Evolutionary conservation across 1,140 invertebrate genomes (phyloP).

Genomic region (Cydia fagiglandana): DNA sequence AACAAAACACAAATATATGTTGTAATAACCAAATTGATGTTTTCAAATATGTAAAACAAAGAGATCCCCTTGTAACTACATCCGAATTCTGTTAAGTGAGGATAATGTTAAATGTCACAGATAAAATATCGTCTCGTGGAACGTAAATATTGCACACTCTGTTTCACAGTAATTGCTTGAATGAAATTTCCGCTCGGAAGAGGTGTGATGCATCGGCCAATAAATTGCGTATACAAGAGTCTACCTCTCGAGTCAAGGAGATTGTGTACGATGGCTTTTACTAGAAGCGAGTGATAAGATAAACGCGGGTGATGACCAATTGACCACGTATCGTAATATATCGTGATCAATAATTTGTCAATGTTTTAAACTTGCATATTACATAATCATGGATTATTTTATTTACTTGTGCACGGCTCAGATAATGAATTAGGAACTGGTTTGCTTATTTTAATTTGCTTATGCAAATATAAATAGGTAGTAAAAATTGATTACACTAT

Average conservation of each 20-base stretch:
- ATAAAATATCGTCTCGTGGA: conserved; percentile 7
- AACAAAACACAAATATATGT: too few species aligned
- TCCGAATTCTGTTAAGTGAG: not conserved
- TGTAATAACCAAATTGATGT: not conserved
- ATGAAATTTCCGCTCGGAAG: conserved; percentile 44
- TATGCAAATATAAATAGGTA: too few species aligned
- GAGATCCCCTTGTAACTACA: not conserved
- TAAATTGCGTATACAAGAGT: conserved; percentile 54
- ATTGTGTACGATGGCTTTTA: conserved; percentile 30
- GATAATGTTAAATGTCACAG: conserved; percentile 12
- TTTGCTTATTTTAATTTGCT: too few species aligned
- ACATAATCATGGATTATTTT: too few species aligned
- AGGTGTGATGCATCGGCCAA: conserved; percentile 48
- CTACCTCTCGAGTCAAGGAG: conserved; percentile 48
- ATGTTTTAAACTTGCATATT: not conserved
- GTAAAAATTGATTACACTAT: too few species aligned
- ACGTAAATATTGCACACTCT: conserved; percentile 29
- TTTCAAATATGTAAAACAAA: conserved; percentile 9
- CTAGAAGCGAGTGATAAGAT: not conserved
- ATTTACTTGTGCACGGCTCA: too few species aligned
- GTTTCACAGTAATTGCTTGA: conserved; percentile 40
- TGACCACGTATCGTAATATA: not conserved
- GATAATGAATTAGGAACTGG: too few species aligned
- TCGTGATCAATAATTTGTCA: not conserved
- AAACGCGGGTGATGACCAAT: not conserved